Base-by-base conservation (phyloP, 2,797 vertebrate genomes). In the Caiman crocodilus region DNA sequence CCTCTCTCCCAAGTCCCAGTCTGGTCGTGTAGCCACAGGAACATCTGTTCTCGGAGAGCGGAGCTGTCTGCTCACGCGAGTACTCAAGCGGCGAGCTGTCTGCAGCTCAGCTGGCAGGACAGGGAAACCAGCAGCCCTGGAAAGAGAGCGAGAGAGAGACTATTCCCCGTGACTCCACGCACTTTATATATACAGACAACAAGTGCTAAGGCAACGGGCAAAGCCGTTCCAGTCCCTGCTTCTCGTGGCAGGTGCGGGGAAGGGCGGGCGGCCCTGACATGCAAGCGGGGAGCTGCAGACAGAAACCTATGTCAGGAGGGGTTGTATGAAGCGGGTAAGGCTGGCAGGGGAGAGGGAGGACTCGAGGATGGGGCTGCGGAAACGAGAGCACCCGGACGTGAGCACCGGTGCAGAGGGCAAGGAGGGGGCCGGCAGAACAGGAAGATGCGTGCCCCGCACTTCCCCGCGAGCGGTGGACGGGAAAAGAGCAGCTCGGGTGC, bases 281-380 rank as follows among this genome's bases (percentile, higher is more conserved):
- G 90, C 94, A 94, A 63, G 69, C 86, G 85, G 17, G 82, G 65
- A 74, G 59, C 74, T 82, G 61, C 84, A 93, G 96, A 86, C 83
- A 95, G 83, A 80, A 94, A 95, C 4, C n/a, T 14, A 58, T 93
- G 87, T 89, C 94, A 95, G 91, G 92, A 87, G 28, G 2, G 4
- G 73, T 84, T 94, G 82, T 79, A 63, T 89, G 32, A 42, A 95
- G 56, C 61, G 0, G 0, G 69, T 84, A 89, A 89, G 84, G 91
- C 65, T 91, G 87, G 89, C 79, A 28, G 89, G 94, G 89, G 92
- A 79, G 88, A 89, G 87, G 63, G 64, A n/a, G 3, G 13, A 7
- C n/a, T 78, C 0, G 1, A 76, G 87, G 7, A 2, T 14, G 12
- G 30, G 20, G 13, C 7, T 0, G 0, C 15, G 26, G 25, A 71